Conservation (phyloP, 2,797 vertebrate species). For the Muraenolepis orangiensis region DNA sequence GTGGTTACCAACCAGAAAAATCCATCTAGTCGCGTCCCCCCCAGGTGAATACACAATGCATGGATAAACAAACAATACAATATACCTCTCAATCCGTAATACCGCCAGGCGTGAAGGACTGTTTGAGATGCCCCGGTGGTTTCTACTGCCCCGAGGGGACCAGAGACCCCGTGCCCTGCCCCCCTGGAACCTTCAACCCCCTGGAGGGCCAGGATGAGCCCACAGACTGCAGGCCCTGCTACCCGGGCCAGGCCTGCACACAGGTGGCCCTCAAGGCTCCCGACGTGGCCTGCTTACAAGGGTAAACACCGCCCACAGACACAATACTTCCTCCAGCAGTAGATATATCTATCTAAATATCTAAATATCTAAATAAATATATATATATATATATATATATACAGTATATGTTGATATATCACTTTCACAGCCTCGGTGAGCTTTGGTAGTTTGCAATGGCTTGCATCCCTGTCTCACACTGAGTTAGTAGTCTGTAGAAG, state of each 20-base stretch:
- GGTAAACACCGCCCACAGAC: constrained; percentile 60
- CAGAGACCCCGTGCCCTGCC: constrained; percentile 76
- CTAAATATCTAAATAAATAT: too few relatives aligned
- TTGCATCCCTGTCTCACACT: background rate
- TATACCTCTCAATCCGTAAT: background rate
- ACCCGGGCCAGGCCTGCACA: constrained; percentile 83
- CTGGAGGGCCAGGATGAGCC: constrained; percentile 80
- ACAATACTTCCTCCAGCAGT: background rate
- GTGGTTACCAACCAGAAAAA: background rate
- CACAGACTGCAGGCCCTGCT: constrained; percentile 77
- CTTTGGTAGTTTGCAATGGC: constrained; percentile 5
- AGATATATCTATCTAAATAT: background rate
- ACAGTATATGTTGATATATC: too few relatives aligned
- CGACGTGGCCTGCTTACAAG: constrained; percentile 77
- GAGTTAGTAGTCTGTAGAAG: background rate
- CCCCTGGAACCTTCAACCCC: constrained; percentile 77
- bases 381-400: too few relatives aligned
- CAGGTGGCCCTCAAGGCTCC: constrained; percentile 79
- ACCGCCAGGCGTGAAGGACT: constrained; percentile 74
- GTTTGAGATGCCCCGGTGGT: constrained; percentile 80
- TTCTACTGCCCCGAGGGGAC: constrained; percentile 81
- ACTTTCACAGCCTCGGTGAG: background rate
- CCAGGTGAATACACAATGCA: background rate
- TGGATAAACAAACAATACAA: background rate
- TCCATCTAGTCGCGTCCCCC: background rate